These are phyloP conservation scores for Xanthostigma xanthostigma DNA, from an alignment of 2,888 invertebrate genomes.

Conservation along the genomic window DNA sequence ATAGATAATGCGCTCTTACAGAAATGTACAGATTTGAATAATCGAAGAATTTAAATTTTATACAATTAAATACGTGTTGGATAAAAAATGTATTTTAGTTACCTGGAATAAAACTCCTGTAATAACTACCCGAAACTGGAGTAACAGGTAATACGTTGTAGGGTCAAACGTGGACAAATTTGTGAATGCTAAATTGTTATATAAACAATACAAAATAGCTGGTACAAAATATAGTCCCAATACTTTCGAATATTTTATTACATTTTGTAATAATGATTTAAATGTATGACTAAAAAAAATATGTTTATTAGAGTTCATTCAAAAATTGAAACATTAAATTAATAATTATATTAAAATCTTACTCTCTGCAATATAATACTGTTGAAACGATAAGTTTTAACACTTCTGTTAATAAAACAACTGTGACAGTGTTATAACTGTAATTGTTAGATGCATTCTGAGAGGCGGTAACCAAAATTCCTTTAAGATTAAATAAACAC, in stretches of 20 bases:
- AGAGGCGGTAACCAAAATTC: conserved; percentile 81
- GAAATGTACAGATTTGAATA: too few relatives aligned
- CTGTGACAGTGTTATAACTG: conserved; percentile 74
- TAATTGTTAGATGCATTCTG: conserved; percentile 69
- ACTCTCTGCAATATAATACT: conserved; percentile 55
- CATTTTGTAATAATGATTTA: conserved; percentile 37
- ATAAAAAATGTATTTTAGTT: conserved; percentile 13
- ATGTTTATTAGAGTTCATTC: conserved; percentile 5
- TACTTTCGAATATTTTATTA: conserved; percentile 45
- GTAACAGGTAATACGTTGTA: conserved; percentile 79
- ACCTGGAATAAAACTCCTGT: conserved; percentile 89
- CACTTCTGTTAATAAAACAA: conserved; percentile 77
- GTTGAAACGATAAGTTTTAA: conserved; percentile 65
- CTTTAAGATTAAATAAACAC: conserved; percentile 34
- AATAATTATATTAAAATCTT: conserved; percentile 19
- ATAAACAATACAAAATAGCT: conserved; percentile 79
- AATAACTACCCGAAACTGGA: conserved; percentile 83
- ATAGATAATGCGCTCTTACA: too few relatives aligned
- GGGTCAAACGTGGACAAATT: conserved; percentile 87
- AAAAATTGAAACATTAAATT: neutral
- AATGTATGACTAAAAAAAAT: conserved; percentile 42
- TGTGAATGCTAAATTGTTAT: conserved; percentile 85
- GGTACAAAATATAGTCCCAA: conserved; percentile 77
- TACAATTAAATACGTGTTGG: too few relatives aligned
- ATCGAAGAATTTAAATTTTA: too few relatives aligned